Evolutionary conservation across 2,888 invertebrate species (phyloP), one percentile per base, ranked within the genome.

Genomic region (Diplolepis rosae): DNA sequence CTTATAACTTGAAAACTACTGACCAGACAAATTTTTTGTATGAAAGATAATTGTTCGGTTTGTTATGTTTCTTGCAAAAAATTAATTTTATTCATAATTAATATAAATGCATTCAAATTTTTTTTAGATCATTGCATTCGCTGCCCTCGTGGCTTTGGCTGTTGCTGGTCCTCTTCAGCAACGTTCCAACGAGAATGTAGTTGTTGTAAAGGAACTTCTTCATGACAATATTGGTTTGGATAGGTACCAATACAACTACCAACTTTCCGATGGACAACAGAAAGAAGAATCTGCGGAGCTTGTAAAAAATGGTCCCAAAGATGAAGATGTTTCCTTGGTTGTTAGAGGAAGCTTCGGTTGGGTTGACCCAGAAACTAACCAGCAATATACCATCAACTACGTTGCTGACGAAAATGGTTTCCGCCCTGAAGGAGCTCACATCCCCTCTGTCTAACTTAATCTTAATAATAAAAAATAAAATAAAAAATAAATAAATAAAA

Each of bases 331-430:
- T 27, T 65, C 74, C 11, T 67, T 83, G 22, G 78, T 79, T 1
- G 83, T 85, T 15, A 72, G 72, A 2, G 87, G 87, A 67, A 81
- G 82, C 48, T 86, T 71, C 81, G 77, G 82, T 35, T 84, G 70
- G 66, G 80, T 83, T 18, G 82, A 82, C 45, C 82, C 84, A 2
- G 73, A 28, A 4, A 79, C 80, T 52, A 78, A 75, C n/a, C 77
- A 78, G 45, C 72, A 68, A 22, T 84, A 78, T 79, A 78, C 77
- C 32, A 75, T 85, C 27, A 79, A 67, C 22, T 85, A 85, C 75
- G 74, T 77, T 66, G 85, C 84, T 48, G 84, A 84, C 72, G 81
- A 83, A 67, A 81, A 80, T 22, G 84, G 83, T 27, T 84, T 82
- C 83, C 81, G 77, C 24, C 82, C 83, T 24, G 69, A 74, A 32